Conservation (phyloP, 2,113 vertebrate species). For the Mystacornis crossleyi region DNA sequence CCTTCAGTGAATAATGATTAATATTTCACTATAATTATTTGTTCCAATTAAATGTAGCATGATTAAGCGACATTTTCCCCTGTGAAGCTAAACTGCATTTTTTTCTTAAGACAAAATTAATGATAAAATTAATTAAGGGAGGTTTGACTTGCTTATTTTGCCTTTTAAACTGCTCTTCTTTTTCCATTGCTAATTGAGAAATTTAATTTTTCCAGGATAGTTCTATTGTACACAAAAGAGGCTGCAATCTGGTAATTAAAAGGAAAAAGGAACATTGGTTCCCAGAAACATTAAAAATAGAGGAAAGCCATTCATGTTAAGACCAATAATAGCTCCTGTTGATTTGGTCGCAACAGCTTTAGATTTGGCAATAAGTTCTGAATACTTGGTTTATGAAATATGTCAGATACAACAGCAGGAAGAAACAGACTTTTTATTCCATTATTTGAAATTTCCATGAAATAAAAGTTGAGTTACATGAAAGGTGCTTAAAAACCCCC, state of each 20-base stretch:
- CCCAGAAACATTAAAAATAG: not conserved
- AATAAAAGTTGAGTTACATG: not conserved
- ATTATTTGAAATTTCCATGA: not conserved
- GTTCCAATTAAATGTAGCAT: conserved; percentile 57
- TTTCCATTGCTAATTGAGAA: conserved; percentile 1
- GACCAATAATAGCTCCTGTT: not conserved
- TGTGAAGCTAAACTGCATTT: not conserved
- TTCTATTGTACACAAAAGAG: not conserved
- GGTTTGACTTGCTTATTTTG: conserved; percentile 26
- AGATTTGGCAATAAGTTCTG: not conserved
- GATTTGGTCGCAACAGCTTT: not conserved
- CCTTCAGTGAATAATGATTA: conserved; percentile 29
- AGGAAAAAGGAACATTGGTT: not conserved
- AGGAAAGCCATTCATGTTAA: not conserved
- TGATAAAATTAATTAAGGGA: conserved; percentile 53
- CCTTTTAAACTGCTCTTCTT: not conserved
- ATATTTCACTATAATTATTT: conserved; percentile 59
- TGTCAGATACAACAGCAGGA: not conserved
- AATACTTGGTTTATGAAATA: not conserved
- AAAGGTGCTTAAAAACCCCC: not conserved
- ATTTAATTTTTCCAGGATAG: not conserved
- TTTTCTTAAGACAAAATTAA: not conserved
- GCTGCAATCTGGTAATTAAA: not conserved
- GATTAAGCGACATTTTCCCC: conserved; percentile 42
- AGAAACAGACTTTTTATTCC: not conserved